These are phyloP conservation scores for Mylabris sibirica DNA, from an alignment of 2,888 invertebrate species.

Conservation along the genomic window DNA sequence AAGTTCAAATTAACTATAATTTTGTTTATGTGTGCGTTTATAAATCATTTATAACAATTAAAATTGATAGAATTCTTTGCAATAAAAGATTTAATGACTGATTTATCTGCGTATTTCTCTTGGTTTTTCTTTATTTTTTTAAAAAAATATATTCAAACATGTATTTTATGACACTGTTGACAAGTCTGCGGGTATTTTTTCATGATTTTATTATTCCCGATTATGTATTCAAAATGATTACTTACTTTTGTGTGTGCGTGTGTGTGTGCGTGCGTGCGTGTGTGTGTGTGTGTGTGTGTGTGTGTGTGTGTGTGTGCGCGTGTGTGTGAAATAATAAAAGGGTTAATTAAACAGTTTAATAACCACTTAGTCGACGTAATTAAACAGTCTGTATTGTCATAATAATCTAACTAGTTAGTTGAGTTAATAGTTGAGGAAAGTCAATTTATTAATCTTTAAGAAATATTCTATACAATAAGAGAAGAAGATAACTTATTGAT, in stretches of 20 bases:
- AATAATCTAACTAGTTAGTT: background rate
- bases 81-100: background rate
- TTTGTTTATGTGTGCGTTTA: background rate
- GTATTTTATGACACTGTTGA: background rate
- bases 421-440: background rate
- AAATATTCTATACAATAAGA: background rate
- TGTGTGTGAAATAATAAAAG: background rate
- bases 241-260: background rate
- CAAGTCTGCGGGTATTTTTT: slow-evolving; percentile 1
- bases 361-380: background rate
- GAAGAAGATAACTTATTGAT: too few species aligned
- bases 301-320: too few species aligned
- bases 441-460: background rate
- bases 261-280: too few species aligned
- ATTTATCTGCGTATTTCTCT: background rate
- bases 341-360: background rate
- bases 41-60: background rate
- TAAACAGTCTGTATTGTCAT: background rate
- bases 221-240: background rate
- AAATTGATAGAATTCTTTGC: background rate
- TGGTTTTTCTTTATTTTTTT: background rate
- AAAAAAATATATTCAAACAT: background rate
- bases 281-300: too few species aligned
- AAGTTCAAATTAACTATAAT: background rate
- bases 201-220: background rate